Conservation (phyloP, 2,797 vertebrate species). For the Ptychadena robeensis region DNA sequence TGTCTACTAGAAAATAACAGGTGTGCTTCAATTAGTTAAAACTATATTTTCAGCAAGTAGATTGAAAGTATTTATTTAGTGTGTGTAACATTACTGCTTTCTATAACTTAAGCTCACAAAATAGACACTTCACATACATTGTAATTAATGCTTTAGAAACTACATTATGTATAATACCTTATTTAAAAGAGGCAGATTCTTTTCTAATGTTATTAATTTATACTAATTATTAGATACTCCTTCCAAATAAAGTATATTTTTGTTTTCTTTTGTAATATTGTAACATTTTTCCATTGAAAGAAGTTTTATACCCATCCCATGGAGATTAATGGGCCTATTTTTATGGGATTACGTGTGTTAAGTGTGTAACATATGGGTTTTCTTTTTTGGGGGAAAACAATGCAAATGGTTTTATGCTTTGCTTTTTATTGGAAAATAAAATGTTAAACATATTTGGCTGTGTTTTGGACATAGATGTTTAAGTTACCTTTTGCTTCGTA, state of each 20-base stretch:
- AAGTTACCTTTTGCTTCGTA: too few relatives aligned
- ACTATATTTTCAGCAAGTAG: neutral
- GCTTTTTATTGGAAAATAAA: constrained; percentile 78
- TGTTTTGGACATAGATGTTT: too few relatives aligned
- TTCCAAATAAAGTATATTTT: constrained; percentile 65
- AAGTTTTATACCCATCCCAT: constrained; percentile 76
- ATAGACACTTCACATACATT: neutral
- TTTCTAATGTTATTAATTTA: constrained; percentile 73
- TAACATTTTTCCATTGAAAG: constrained; percentile 69
- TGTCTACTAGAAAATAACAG: neutral
- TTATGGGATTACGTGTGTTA: constrained; percentile 76
- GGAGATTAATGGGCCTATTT: constrained; percentile 73
- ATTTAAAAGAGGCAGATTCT: constrained; percentile 60
- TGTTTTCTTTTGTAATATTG: constrained; percentile 63
- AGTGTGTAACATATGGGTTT: constrained; percentile 70
- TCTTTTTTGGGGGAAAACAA: constrained; percentile 71
- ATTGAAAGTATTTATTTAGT: neutral
- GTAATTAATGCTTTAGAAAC: constrained; percentile 30
- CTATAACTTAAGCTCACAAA: neutral
- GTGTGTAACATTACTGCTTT: neutral
- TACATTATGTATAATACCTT: constrained; percentile 63
- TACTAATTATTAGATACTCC: constrained; percentile 64
- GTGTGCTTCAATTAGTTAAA: neutral
- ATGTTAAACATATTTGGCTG: too few relatives aligned
- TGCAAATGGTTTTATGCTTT: constrained; percentile 71